Conservation (phyloP, 2,888 invertebrate species). For the Hirudinaria manillensis region DNA sequence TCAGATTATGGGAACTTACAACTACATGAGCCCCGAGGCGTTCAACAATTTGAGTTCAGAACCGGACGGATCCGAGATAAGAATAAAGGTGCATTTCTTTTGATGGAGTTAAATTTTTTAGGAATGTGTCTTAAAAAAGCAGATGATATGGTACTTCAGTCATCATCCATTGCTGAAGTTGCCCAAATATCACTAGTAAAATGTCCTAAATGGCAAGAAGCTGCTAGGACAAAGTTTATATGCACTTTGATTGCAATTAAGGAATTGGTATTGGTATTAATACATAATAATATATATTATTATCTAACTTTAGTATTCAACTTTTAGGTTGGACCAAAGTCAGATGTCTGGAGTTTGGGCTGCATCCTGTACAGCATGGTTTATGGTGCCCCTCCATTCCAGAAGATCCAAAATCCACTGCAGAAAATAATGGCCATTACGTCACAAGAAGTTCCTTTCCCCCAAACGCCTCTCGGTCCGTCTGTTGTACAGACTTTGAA, state of each 20-base stretch:
- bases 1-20: conserved; percentile 69
- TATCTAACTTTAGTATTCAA: neutral
- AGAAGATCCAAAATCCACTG: conserved; percentile 68
- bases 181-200: too few relatives aligned
- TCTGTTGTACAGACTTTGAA: conserved; percentile 1
- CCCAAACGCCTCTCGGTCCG: conserved; percentile 48
- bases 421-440: conserved; percentile 73
- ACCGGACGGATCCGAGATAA: neutral
- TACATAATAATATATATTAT: neutral
- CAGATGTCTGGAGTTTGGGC: conserved; percentile 95
- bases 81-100: neutral
- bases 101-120: neutral
- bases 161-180: too few relatives aligned
- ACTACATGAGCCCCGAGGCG: conserved; percentile 91
- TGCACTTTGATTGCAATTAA: neutral
- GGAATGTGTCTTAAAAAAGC: conserved; percentile 17
- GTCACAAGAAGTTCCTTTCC: conserved; percentile 71
- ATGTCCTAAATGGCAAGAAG: neutral
- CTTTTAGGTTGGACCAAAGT: conserved; percentile 61
- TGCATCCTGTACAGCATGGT: conserved; percentile 89
- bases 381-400: conserved; percentile 84
- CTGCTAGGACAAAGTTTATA: neutral
- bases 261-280: neutral
- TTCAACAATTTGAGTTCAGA: conserved; percentile 41
- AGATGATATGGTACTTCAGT: conserved; percentile 29